Evolutionary conservation across 2,797 vertebrate genomes (phyloP), one percentile per base, ranked within the genome.

Genomic region (Sebastes flavidus): DNA sequence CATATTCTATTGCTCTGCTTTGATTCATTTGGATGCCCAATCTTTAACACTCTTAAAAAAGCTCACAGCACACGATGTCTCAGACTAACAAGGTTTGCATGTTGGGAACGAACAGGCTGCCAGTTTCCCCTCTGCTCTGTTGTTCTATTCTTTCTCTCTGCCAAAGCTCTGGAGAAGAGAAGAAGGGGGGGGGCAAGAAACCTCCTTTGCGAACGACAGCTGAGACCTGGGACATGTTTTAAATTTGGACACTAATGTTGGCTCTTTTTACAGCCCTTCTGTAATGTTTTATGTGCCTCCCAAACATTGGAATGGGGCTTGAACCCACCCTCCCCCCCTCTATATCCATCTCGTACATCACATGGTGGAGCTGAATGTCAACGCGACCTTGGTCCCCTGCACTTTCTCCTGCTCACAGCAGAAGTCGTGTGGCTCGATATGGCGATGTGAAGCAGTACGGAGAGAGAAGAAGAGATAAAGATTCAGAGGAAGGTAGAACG

Each of bases 171-270:
- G 65, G 67, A 91, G 81, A 82, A 52, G 32, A 59, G 52, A 36
- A 13, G 16, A 52, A 18, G 8, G 25, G 9, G 49, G 13, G 36
- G 65, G 62, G 79, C 5, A 71, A 79, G 72, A 89, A 92, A 84
- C 89, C 74, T 78, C 81, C 49, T 46, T 62, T 54, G 75, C 46
- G 24, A 93, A 88, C 13, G 75, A 92, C 92, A 93, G 85, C 90
- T 90, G 82, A 88, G 87, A 91, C 88, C 86, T 89, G 88, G 90
- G 88, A 93, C 90, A 88, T 91, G 94, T 94, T 95, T 94, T 92
- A 88, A 91, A 93, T 93, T 93, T 94, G 90, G 87, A 92, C 86
- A 89, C 86, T 82, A 88, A 93, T 84, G 76, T 85, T 87, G 84
- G 84, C 78, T 87, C 67, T 89, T 90, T 91, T 89, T 87, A 91